A percentile compares a stretch with the other conserved stretches of the same genome.
These are phyloP conservation scores for Lycaon pictus DNA, from an alignment of 2,113 vertebrate species.

Conservation along the genomic window DNA sequence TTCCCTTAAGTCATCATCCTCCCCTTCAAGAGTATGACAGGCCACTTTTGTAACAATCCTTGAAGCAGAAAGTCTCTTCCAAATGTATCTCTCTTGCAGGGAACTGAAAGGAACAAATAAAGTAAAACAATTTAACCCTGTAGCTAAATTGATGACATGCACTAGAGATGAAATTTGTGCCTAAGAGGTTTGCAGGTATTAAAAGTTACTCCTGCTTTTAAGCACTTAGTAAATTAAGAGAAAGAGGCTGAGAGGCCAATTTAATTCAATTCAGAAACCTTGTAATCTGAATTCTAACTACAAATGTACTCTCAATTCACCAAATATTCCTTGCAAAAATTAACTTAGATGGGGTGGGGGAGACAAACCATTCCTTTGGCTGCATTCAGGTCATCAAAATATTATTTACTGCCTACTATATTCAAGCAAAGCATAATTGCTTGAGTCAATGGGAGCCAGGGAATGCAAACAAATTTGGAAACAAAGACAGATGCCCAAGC, in stretches of 20 bases:
- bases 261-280: conserved; percentile 6
- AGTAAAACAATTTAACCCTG: conserved; percentile 50
- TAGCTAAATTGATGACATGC: conserved; percentile 26
- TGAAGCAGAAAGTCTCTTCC: conserved; percentile 53
- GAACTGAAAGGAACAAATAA: conserved; percentile 25
- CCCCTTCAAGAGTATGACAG: neutral
- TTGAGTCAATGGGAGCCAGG: neutral
- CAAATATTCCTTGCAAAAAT: conserved; percentile 13
- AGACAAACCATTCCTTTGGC: neutral
- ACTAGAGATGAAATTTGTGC: neutral
- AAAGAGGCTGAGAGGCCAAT: neutral
- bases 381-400: neutral
- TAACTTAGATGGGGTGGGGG: neutral
- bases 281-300: conserved; percentile 44
- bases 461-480: neutral
- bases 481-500: neutral
- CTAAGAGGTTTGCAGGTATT: conserved; percentile 23
- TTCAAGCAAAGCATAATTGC: neutral
- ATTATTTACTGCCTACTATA: neutral
- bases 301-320: neutral
- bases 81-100: conserved; percentile 34
- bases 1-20: conserved; percentile 18
- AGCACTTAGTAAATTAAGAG: conserved; percentile 38
- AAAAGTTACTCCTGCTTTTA: conserved; percentile 43
- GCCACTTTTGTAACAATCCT: conserved; percentile 37